Evolutionary conservation across 2,113 vertebrate species (phyloP), one percentile per base, ranked within the genome.

Genomic region (Axis porcinus): DNA sequence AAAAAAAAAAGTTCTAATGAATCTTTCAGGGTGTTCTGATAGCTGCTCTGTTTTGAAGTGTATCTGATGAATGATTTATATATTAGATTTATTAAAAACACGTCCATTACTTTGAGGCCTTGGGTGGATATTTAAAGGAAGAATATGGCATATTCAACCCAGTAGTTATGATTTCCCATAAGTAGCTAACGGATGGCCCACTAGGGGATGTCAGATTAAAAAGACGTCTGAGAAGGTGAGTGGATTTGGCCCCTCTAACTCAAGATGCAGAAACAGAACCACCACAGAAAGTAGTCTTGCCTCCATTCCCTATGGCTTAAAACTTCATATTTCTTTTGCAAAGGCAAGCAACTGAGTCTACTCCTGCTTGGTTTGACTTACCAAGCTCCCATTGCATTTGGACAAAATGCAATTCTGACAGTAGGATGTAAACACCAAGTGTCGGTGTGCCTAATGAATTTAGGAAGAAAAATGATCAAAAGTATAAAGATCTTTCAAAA

Each of bases 51-150:
- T 94, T 96, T 96, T 95, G 95, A 97, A 96, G 82, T 94, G 19
- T 95, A 82, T 79, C 87, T 95, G 92, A 96, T 98, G 81, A 91
- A 97, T 96, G 90, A 94, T 91, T 98, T 97, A 96, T 96, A 54
- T 57, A 87, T 96, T 90, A 78, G 50, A 95, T 96, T 96, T 96
- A 97, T 96, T 95, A 90, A 96, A 97, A 97, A 97, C 79, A 90
- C 10, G 2, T 90, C 84, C 81, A 92, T 97, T 97, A 92, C 47
- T 92, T 79, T 82, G 47, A 52, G 79, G 52, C 43, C 47, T 95
- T 91, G 43, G 60, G 78, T 95, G 43, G 84, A 78, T 95, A 82
- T 55, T 89, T 96, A 96, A 97, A 94, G 30, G 52, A 95, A 92
- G 79, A 93, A 47, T 67, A 89, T 58, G 36, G 57, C 28, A 74